A percentile compares a stretch with the other conserved stretches of the same genome.
Evolutionary conservation across 2,113 vertebrate species (phyloP).

Genomic region (Apodemus sylvaticus): DNA sequence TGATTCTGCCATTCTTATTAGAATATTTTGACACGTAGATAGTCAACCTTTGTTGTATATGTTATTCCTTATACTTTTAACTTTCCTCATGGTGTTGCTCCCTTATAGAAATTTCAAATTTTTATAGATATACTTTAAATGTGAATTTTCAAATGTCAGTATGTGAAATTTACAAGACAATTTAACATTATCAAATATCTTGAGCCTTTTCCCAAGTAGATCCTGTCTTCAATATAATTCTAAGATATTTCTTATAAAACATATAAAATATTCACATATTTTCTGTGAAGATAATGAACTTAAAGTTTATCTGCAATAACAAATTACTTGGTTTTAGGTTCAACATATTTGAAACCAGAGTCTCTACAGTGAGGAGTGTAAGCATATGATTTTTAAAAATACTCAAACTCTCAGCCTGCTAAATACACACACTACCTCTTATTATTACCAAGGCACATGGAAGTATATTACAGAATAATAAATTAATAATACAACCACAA

Average conservation of each 20-base stretch:
- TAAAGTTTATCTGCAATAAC: conserved; percentile 32
- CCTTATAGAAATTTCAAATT: background rate
- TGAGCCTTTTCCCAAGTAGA: background rate
- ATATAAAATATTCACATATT: conserved; percentile 18
- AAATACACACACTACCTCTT: conserved; percentile 51
- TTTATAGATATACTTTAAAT: background rate
- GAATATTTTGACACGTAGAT: background rate
- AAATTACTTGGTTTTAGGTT: background rate
- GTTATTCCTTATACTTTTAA: conserved; percentile 6
- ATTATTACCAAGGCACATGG: background rate
- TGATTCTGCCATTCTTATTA: conserved; percentile 6
- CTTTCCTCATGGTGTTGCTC: background rate
- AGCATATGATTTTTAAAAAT: conserved; percentile 36
- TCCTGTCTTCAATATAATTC: conserved; percentile 55
- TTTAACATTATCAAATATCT: conserved; percentile 51
- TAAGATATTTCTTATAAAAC: conserved; percentile 29
- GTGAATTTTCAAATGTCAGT: background rate
- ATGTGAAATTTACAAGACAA: background rate
- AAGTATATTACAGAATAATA: conserved; percentile 49
- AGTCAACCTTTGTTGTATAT: background rate
- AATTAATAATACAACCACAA: conserved; percentile 54
- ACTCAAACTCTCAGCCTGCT: background rate
- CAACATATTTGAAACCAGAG: background rate
- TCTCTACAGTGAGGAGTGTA: background rate
- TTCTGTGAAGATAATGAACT: conserved; percentile 48